Evolutionary conservation across 1,140 invertebrate species (phyloP).

Genomic region (Drosophila elegans): DNA sequence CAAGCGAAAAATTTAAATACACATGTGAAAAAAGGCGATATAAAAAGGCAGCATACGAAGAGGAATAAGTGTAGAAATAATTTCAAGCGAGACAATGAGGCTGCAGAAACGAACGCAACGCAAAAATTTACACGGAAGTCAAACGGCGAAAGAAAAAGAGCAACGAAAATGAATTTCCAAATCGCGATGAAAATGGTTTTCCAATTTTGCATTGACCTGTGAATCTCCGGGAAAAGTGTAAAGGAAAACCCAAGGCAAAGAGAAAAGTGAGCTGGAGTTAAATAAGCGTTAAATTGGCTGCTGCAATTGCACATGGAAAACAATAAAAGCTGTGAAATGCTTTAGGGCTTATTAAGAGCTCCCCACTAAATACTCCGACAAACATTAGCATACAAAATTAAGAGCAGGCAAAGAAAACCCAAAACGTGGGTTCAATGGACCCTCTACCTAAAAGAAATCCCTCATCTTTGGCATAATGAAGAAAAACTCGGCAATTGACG

Average conservation of each 20-base stretch:
- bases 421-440: slow-evolving; percentile 13
- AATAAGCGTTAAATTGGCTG: slow-evolving; percentile 66
- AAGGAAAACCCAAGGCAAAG: slow-evolving; percentile 13
- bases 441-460: neutral
- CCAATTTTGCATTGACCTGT: slow-evolving; percentile 42
- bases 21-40: slow-evolving; percentile 19
- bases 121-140: slow-evolving; percentile 48
- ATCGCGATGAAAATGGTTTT: slow-evolving; percentile 44
- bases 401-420: neutral
- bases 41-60: slow-evolving; percentile 13
- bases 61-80: slow-evolving; percentile 27
- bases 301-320: slow-evolving; percentile 40
- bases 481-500: slow-evolving; percentile 42
- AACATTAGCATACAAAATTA: slow-evolving; percentile 23
- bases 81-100: slow-evolving; percentile 62
- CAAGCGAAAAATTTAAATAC: slow-evolving; percentile 33
- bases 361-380: slow-evolving; percentile 11
- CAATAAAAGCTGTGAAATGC: slow-evolving; percentile 36
- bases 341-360: slow-evolving; percentile 31
- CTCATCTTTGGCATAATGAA: slow-evolving; percentile 6
- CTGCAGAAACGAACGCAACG: slow-evolving; percentile 40
- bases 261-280: slow-evolving; percentile 28
- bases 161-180: slow-evolving; percentile 28
- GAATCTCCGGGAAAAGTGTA: slow-evolving; percentile 37
- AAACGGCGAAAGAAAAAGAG: neutral